These are phyloP conservation scores for Poeciliopsis prolifica DNA, from an alignment of 2,113 vertebrate genomes.

Conservation along the genomic window DNA sequence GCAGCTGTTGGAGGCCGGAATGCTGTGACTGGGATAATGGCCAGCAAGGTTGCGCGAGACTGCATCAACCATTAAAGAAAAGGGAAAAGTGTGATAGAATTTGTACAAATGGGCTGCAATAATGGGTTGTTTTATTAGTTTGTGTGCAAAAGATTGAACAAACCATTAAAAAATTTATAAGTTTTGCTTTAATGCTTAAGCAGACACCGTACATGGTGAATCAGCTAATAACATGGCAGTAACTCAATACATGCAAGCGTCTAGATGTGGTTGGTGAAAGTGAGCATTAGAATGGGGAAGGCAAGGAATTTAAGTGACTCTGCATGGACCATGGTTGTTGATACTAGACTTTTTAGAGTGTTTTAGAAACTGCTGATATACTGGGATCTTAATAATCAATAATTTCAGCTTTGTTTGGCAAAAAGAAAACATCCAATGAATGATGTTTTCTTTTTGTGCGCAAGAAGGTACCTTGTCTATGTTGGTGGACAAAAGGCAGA, in stretches of 20 bases:
- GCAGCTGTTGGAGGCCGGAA: slow-evolving; percentile 69
- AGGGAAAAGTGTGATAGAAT: not conserved
- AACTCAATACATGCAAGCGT: not conserved
- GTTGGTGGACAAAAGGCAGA: not conserved
- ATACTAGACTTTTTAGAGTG: not conserved
- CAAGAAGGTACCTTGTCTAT: not conserved
- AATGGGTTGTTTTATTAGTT: slow-evolving; percentile 1
- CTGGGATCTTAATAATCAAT: not conserved
- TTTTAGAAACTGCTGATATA: not conserved
- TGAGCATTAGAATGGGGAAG: not conserved
- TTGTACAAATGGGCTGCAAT: not conserved
- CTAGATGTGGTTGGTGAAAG: not conserved
- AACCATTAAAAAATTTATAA: not conserved
- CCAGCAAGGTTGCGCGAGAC: slow-evolving; percentile 48
- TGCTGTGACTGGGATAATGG: slow-evolving; percentile 55
- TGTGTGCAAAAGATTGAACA: not conserved
- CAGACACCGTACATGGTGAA: too few relatives aligned
- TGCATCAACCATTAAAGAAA: slow-evolving; percentile 34
- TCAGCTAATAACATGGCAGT: too few relatives aligned
- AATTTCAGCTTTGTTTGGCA: not conserved
- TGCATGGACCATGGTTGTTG: not conserved
- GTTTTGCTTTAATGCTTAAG: not conserved
- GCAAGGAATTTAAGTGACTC: not conserved
- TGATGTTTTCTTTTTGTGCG: too few relatives aligned
- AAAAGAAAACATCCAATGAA: too few relatives aligned